These are phyloP conservation scores for Peucedramus taeniatus DNA, from an alignment of 2,113 vertebrate genomes.

Conservation along the genomic window DNA sequence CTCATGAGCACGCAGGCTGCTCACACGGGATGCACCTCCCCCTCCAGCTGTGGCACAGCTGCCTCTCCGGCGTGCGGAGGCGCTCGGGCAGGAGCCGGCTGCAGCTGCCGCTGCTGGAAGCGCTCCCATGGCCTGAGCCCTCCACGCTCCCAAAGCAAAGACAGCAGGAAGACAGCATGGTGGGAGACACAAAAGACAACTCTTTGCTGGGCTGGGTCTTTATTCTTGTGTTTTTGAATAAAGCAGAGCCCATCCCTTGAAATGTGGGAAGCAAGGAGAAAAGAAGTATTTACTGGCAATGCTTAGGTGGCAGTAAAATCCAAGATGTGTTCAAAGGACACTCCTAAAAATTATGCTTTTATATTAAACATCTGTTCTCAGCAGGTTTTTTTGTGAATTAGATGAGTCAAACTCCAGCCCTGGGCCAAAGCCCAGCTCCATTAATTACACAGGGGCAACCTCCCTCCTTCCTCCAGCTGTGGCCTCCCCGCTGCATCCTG, in stretches of 20 bases:
- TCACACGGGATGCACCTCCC: fast-evolving
- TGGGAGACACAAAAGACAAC: background rate
- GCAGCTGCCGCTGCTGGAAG: background rate
- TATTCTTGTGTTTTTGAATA: background rate
- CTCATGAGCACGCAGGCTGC: background rate
- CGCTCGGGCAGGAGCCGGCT: fast-evolving
- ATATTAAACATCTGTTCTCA: constrained; percentile 23
- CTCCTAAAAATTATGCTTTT: background rate
- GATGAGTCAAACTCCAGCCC: constrained; percentile 2
- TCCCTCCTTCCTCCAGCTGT: background rate
- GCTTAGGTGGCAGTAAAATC: background rate
- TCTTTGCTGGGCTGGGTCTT: background rate
- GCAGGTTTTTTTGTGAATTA: background rate
- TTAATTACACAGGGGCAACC: background rate
- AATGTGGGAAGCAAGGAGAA: background rate
- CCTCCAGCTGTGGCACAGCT: constrained; percentile 3
- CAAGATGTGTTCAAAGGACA: background rate
- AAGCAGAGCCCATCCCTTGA: background rate
- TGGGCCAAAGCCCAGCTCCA: background rate
- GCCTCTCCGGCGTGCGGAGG: fast-evolving
- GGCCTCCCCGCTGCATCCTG: background rate
- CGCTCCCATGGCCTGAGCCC: fast-evolving
- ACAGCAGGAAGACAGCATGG: fast-evolving
- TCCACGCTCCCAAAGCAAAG: fast-evolving
- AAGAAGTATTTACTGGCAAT: background rate